A percentile compares a stretch with the other conserved stretches of the same genome.
phyloP scores from a whole-genome alignment of 2,888 invertebrate species.

The Ornithoptera priamus region DNA sequence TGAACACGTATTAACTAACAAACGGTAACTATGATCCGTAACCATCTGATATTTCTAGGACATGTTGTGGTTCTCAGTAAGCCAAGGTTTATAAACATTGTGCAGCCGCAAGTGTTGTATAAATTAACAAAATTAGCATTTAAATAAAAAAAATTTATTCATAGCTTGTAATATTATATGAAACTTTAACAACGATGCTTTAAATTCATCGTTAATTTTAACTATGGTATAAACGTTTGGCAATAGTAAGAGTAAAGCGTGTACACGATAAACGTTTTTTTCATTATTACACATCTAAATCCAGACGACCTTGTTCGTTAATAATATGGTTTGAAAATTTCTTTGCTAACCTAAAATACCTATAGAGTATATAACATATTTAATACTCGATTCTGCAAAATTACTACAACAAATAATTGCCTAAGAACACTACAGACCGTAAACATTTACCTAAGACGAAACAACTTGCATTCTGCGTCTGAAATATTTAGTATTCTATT shows the following conservation, averaged over 20 bases:
- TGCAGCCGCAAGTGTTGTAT: constrained; percentile 16
- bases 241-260: too few relatives aligned
- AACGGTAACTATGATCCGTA: constrained; percentile 29
- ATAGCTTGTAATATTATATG: background rate
- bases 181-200: background rate
- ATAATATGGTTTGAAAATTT: background rate
- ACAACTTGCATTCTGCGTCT: constrained; percentile 33
- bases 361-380: background rate
- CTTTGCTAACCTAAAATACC: background rate
- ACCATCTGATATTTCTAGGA: constrained; percentile 57
- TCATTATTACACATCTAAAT: background rate
- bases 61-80: constrained; percentile 55
- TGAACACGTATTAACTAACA: background rate
- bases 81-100: constrained; percentile 52
- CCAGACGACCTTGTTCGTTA: background rate
- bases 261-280: background rate
- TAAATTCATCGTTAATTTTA: too few relatives aligned
- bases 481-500: constrained; percentile 25
- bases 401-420: background rate
- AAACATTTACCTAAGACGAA: constrained; percentile 5
- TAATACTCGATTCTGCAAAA: background rate
- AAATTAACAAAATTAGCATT: constrained; percentile 24
- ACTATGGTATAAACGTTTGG: too few relatives aligned
- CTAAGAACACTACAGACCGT: background rate
- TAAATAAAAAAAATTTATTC: background rate